These are phyloP conservation scores for Pterocles burchelli DNA, from an alignment of 2,113 vertebrate genomes.

Conservation along the genomic window DNA sequence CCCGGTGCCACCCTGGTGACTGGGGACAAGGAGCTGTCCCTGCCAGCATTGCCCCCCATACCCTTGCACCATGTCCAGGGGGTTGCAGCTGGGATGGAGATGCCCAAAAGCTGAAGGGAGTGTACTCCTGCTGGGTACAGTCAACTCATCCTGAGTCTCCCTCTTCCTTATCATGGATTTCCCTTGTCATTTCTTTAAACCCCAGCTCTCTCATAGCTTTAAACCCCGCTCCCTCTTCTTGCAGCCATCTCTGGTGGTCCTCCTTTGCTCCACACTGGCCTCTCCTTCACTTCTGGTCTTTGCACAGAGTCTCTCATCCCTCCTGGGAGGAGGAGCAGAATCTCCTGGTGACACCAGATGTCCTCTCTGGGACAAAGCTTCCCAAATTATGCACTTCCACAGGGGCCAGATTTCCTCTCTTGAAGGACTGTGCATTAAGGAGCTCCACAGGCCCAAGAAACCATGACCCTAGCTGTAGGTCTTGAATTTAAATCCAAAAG, in stretches of 20 bases:
- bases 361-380: not conserved
- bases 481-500: not conserved
- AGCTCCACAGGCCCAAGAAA: not conserved
- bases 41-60: too few relatives aligned
- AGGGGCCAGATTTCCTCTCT: not conserved
- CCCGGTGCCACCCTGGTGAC: not conserved
- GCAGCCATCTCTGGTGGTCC: not conserved
- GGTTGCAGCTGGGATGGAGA: not conserved
- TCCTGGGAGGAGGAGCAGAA: not conserved
- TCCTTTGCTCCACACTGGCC: fast-evolving
- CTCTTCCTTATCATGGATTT: not conserved
- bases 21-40: not conserved
- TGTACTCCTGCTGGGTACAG: not conserved
- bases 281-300: not conserved
- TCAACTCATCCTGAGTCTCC: not conserved
- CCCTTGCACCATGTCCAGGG: not conserved
- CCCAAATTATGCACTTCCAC: not conserved
- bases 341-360: not conserved
- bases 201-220: not conserved
- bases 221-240: not conserved
- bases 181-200: not conserved
- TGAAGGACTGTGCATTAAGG: not conserved
- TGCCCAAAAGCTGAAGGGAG: not conserved
- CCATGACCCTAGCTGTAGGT: not conserved
- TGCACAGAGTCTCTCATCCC: fast-evolving